These are phyloP conservation scores for Tetranychus truncatus DNA, from an alignment of 2,888 invertebrate genomes.

Conservation along the genomic window DNA sequence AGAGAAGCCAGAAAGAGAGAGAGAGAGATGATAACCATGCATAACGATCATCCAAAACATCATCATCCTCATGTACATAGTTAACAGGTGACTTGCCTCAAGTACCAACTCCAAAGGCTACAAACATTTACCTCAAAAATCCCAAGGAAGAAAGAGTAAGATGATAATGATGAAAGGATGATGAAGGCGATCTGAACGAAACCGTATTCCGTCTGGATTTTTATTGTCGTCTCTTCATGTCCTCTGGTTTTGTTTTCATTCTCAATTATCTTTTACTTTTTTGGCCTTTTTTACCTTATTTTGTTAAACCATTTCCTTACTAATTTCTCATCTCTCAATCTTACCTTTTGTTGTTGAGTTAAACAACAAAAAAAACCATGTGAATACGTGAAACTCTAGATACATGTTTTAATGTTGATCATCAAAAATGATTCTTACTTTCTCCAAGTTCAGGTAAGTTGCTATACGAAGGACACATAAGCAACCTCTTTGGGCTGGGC, in stretches of 20 bases:
- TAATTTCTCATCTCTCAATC: no score
- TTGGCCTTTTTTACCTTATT: no score
- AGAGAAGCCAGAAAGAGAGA: neutral
- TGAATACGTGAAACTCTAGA: no score
- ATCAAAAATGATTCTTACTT: neutral
- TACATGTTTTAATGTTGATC: no score
- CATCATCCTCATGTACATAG: neutral
- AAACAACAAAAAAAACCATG: no score
- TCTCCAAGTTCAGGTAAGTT: neutral
- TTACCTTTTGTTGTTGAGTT: no score
- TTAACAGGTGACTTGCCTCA: neutral
- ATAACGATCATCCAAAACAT: neutral
- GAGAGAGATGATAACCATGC: neutral
- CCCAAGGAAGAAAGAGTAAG: neutral
- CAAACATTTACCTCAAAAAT: no score
- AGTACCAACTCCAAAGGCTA: no score
- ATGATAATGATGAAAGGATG: neutral
- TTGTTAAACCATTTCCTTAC: no score
- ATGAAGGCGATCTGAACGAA: neutral
- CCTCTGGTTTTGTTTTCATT: neutral
- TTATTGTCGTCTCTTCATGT: neutral
- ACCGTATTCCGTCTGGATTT: neutral
- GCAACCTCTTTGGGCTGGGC: neutral
- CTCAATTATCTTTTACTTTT: neutral
- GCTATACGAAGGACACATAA: neutral